Base-by-base conservation (phyloP, 2,113 vertebrate genomes). In the Campylorhamphus procurvoides region DNA sequence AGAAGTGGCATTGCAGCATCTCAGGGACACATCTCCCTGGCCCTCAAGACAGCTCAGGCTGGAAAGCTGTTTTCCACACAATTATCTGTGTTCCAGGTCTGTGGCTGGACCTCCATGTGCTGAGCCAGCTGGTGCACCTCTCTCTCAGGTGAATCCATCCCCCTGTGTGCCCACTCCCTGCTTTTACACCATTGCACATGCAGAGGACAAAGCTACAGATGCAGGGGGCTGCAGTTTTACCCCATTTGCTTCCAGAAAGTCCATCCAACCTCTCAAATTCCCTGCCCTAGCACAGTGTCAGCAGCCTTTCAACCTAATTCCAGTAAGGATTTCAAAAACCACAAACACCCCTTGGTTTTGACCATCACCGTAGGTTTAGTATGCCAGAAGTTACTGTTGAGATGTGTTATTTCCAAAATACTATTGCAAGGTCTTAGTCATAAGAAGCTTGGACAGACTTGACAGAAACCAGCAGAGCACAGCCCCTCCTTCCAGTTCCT, bases 401-500 rank as follows among this genome's bases (percentile, higher is more conserved):
- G 95, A 97, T 92, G 93, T 52, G 64, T 87, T 89, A 93, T 85
- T 96, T 90, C 75, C 95, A 85, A 89, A 94, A 83, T 92, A 55
- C 89, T 79, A 52, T 20, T 68, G 80, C 66, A 83, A 80, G 91
- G 39, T 12, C 52, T 67, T 31, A 62, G 44, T 40, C 19, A 40
- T 14, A 74, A 85, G 78, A 58, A 81, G 88, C 79, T 84, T 60
- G 46, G 72, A 82, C 40, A 87, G 89, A 72, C 60, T 86, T 39
- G 75, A 63, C 17, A 62, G 29, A 42, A 56, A 18, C 27, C 90
- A 93, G 89, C 84, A 10, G 28, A 50, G 49, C 46, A 5, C 62
- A 68, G 62, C 4, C 37, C 18, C n/a, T 42, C 75, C n/a, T 19
- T 47, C 7, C 92, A 79, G 86, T 18, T 37, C 25, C 66, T 56